Evolutionary conservation across 2,113 vertebrate genomes (phyloP), one percentile per base, ranked within the genome.

Genomic region (Macroglossus sobrinus): DNA sequence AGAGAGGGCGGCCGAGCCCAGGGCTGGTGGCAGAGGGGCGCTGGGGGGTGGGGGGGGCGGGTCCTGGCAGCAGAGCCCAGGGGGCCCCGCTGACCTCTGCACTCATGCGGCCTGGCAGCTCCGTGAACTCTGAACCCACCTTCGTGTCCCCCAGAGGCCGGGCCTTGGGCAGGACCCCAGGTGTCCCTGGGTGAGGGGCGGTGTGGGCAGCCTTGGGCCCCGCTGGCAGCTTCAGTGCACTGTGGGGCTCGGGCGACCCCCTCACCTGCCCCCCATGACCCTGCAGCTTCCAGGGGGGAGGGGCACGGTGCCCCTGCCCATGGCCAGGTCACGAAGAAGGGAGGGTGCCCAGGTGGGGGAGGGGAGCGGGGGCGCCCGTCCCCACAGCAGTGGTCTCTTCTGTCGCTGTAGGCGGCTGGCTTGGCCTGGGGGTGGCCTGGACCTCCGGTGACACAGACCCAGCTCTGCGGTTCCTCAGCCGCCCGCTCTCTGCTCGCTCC

Each of bases 211-310:
- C 30, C 38, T 22, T 12, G 21, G 30, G 33, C 45, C 43, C 35
- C 9, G 59, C 28, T 0, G 22, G 71, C 0, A 7, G 13, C 90
- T 40, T n/a, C 45, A 2, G 16, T 2, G 40, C 0, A 0, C 66
- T 45, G 53, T 50, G 24, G 22, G 4, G 53, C 35, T 5, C 33
- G 35, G 59, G 24, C 1, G 28, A 4, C 35, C 4, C n/a, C n/a
- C n/a, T n/a, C 5, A 28, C 30, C 21, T 1, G 9, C 1, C 30
- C 40, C 40, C 3, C 7, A 15, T 21, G 35, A 8, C 3, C 21
- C 63, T 92, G 21, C 2, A 15, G 43, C n/a, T 11, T 43, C n/a
- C 30, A 4, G 15, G 38, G 38, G 55, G 21, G 50, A 53, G 11
- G 76, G n/a, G 2, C 45, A 45, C 8, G 47, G 63, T 3, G 22